Evolutionary conservation across 2,797 vertebrate genomes (phyloP), one percentile per base, ranked within the genome.

Genomic region (Chrosomus eos): DNA sequence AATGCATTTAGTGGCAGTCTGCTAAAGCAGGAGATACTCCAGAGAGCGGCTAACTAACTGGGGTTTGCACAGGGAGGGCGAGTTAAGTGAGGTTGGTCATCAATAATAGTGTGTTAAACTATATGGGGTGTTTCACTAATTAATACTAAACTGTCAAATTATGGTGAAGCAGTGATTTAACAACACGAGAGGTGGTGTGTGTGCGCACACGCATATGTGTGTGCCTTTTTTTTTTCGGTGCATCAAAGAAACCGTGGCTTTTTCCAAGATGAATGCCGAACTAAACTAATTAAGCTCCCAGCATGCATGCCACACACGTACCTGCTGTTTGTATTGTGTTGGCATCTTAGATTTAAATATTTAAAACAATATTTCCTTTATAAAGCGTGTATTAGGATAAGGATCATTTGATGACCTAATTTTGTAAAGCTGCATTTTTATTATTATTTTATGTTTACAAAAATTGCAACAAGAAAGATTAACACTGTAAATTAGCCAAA

Each of bases 1-100:
- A 90, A 90, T 90, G 88, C 90, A 89, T 92, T 92, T 90, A 91
- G 89, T 88, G 87, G 82, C 81, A 88, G 87, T 87, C 85, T 86
- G 84, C 81, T 90, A 86, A 90, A 91, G 83, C 62, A 86, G 80
- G 84, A 76, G 80, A 84, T 71, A 87, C 90, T 85, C 88, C 70
- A 84, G 87, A 91, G 90, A 91, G 85, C 83, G 23, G 86, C 88
- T 89, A 91, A 88, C 90, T 91, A 88, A 88, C 88, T 88, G 82
- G 51, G 86, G 81, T 89, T 87, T 88, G 71, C 85, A 43, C 75
- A 83, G 82, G 85, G 87, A 87, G 85, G 86, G 72, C 70, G 72
- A 87, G 88, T 86, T 89, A 90, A 90, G 81, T 87, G 85, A 87
- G 81, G 88, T 88, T 83, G 64, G 85, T 88, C 88, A 89, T 91